These are phyloP conservation scores for Poecilia latipinna DNA, from an alignment of 2,113 vertebrate species.

Conservation along the genomic window DNA sequence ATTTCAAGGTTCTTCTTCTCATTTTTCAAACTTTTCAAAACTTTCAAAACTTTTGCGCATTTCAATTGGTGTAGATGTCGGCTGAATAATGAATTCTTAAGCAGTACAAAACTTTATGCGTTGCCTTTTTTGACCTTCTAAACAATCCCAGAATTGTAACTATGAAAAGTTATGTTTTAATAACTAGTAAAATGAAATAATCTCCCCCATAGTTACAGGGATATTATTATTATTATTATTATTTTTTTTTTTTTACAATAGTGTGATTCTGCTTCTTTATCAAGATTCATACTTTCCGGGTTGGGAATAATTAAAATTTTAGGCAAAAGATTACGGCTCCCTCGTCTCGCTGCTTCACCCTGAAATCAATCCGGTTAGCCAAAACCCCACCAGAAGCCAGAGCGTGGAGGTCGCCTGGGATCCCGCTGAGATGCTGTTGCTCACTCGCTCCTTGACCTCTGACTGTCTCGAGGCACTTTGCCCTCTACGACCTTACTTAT, in stretches of 20 bases:
- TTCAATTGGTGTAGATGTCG: too few species aligned
- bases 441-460: slow-evolving; percentile 59
- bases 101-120: too few species aligned
- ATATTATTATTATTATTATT: too few species aligned
- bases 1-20: too few species aligned
- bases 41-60: too few species aligned
- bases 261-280: slow-evolving; percentile 52
- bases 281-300: slow-evolving; percentile 46
- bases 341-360: slow-evolving; percentile 31
- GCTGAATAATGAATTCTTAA: too few species aligned
- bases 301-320: slow-evolving; percentile 61
- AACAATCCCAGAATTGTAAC: too few species aligned
- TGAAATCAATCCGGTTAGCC: slow-evolving; percentile 29
- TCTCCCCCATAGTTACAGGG: too few species aligned
- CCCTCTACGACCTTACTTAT: slow-evolving; percentile 62
- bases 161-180: too few species aligned
- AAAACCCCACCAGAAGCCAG: slow-evolving; percentile 18
- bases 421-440: slow-evolving; percentile 51
- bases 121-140: too few species aligned
- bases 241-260: slow-evolving; percentile 21
- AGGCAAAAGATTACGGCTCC: slow-evolving; percentile 59
- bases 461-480: slow-evolving; percentile 62
- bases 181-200: too few species aligned
- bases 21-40: too few species aligned
- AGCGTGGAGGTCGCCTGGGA: slow-evolving; percentile 21